Base-by-base conservation (phyloP, 2,888 invertebrate species). In the Callinectes sapidus region DNA sequence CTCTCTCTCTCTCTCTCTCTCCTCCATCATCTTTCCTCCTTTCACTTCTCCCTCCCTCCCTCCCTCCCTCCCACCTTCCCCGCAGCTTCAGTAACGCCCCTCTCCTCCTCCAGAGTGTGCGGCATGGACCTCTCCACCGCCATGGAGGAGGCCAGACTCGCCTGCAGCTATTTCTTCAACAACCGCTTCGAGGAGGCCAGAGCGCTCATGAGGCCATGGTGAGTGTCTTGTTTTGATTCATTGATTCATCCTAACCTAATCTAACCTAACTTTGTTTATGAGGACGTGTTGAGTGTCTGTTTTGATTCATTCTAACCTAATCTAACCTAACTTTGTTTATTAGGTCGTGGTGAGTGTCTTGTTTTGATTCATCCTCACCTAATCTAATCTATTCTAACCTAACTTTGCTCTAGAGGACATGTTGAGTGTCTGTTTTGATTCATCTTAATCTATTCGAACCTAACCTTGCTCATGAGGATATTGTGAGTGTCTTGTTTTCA, bases 131-230 rank as follows among this genome's bases (percentile, higher is more conserved):
- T 98, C 95, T 96, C 97, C 77, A 96, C 97, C 55, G 97, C 98
- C 0, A 96, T 98, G 94, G 96, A 96, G 91, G 98, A 98, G 95
- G 97, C 98, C 23, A 97, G 97, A 95, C 96, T 96, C 90, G 98
- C 98, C 0, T 97, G 99, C n/a, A 97, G 97, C 95, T 97, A 97
- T 95, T 99, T 99, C 96, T 98, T 99, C 95, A 98, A 98, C 96
- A 99, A 99, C 96, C 97, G 98, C 95, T 98, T 99, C 95, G 96
- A 97, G 18, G 97, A 98, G 95, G 99, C 99, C 14, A 87, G 94
- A 23, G 89, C 87, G 23, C 90, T 94, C 32, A 94, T 94, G 94
- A 71, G 89, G 61, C 94, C 93, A 1, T 94, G 94, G 95, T 94
- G 28, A 91, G 93, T 90, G 35, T 39, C 39, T n/a, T 39, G 39